These are phyloP conservation scores for Nibea albiflora DNA, from an alignment of 2,113 vertebrate species.

Conservation along the genomic window DNA sequence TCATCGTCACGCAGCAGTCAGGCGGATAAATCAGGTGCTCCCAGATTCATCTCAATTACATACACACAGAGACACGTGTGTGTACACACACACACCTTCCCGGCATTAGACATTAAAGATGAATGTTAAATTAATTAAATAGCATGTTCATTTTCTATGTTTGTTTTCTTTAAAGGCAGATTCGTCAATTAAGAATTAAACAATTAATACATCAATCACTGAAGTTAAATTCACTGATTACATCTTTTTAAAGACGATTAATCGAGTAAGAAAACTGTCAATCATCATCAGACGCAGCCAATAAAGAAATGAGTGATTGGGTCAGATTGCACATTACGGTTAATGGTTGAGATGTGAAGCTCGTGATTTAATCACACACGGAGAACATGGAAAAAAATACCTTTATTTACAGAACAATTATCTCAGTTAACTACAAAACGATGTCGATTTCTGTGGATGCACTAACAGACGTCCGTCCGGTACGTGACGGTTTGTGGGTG, in stretches of 20 bases:
- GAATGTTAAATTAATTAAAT: neutral
- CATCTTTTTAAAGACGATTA: neutral
- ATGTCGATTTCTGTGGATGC: neutral
- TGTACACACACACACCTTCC: constrained; percentile 17
- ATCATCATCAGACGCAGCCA: neutral
- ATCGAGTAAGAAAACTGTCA: neutral
- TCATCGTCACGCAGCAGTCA: constrained; percentile 76
- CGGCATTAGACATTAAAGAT: constrained; percentile 3
- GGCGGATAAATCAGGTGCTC: constrained; percentile 76
- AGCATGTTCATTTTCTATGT: neutral
- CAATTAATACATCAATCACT: neutral
- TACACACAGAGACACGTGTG: neutral
- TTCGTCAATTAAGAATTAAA: neutral
- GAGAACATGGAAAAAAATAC: constrained; percentile 5
- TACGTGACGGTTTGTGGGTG: neutral
- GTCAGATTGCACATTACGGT: neutral
- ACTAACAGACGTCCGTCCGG: neutral
- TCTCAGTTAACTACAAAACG: constrained; percentile 32
- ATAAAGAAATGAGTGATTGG: neutral
- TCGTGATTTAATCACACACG: neutral
- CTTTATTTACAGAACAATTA: constrained; percentile 63
- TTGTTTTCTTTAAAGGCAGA: neutral
- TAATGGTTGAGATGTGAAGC: neutral
- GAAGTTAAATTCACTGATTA: neutral
- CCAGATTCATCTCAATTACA: constrained; percentile 63